Evolutionary conservation across 2,888 invertebrate species (phyloP), one percentile per base, ranked within the genome.

Genomic region (Apamea crenata): DNA sequence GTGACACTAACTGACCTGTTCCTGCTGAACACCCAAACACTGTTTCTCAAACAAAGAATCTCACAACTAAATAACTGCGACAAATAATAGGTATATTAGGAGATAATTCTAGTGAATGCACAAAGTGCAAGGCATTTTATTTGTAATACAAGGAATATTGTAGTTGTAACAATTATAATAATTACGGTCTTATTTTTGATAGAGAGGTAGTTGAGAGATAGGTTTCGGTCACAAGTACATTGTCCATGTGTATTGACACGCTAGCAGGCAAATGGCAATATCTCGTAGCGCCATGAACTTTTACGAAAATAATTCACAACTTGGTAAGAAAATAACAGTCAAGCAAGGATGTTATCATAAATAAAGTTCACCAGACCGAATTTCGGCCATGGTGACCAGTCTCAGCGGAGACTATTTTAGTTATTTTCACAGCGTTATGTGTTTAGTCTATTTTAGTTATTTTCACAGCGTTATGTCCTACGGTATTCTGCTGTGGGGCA

Each of bases 141-240:
- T 40, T 14, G 18, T 59, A 29, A 40, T 36, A 29, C 10, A 77
- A 36, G 10, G 6, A 18, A 25, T 50, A 56, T 29, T 77, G 10
- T 47, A 50, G 16, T 40, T 50, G 25, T 44, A 32, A 78, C 1
- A 5, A 77, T 63, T 40, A 29, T 25, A 63, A n/a, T 44, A 53
- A 71, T 25, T 14, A 50, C 12, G 18, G 7, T 53, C 32, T 44
- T 32, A 14, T 67, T 56, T 56, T 80, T 67, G 40, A 47, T 29
- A 61, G 29, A 72, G 40, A 72, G 50, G 40, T 63, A 7, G 44
- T 32, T 53, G 16, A 36, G 18, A 69, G 56, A 50, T 81, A 70
- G 70, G 18, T 5, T 56, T 21, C 10, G 40, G 65, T 21, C 40
- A 44, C 36, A 47, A 47, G 16, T 47, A 16, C 47, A 40, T 40